Conservation (phyloP, 2,113 vertebrate species). For the Callipepla squamata region DNA sequence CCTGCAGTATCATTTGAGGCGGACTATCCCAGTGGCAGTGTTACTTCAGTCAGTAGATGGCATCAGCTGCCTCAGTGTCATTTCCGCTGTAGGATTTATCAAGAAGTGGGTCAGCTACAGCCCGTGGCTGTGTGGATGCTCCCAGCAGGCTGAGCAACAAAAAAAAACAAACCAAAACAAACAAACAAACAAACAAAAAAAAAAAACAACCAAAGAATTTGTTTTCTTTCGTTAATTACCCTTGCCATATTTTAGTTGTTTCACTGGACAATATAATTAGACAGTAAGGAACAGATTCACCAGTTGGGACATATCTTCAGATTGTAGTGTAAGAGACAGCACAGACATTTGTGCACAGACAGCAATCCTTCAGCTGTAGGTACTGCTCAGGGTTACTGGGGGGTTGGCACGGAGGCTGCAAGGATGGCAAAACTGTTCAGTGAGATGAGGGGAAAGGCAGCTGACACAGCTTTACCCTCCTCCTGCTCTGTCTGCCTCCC, state of each 20-base stretch:
- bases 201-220: not conserved
- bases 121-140: conserved; percentile 17
- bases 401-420: not conserved
- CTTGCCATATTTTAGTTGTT: conserved; percentile 53
- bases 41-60: conserved; percentile 62
- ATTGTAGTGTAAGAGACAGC: not conserved
- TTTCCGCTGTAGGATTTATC: conserved; percentile 9
- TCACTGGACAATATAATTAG: conserved; percentile 26
- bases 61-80: conserved; percentile 52
- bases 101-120: conserved; percentile 61
- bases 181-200: not conserved
- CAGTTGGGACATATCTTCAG: not conserved
- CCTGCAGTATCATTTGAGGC: not conserved
- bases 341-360: not conserved
- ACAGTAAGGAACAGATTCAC: not conserved
- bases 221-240: conserved; percentile 44
- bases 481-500: not conserved
- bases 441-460: not conserved
- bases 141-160: conserved; percentile 4
- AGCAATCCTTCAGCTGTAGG: not conserved
- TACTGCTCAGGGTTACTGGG: not conserved
- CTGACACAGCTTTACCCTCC: conserved; percentile 7
- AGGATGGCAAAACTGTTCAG: conserved; percentile 1
- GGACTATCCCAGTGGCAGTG: not conserved
- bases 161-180: not conserved